These are phyloP conservation scores for Nixonia krombeini DNA, from an alignment of 1,140 invertebrate species.

Conservation along the genomic window DNA sequence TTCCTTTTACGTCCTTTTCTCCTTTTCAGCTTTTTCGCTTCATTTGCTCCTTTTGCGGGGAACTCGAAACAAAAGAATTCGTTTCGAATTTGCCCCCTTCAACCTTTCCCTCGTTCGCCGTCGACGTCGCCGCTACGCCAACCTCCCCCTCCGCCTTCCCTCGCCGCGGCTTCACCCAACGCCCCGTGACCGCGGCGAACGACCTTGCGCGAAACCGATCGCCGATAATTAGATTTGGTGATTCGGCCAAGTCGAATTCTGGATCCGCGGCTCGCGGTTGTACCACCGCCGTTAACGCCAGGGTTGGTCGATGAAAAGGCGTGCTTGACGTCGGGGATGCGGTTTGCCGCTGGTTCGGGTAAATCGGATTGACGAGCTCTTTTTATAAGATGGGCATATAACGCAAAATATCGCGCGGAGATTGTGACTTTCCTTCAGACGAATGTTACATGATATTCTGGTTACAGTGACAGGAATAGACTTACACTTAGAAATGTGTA, in stretches of 20 bases:
- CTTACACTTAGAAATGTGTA: too few relatives aligned
- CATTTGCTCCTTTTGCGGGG: constrained; percentile 62
- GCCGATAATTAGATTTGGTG: constrained; percentile 39
- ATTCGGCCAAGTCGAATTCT: constrained; percentile 22
- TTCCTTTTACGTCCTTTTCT: constrained; percentile 17
- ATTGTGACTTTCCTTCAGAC: too few relatives aligned
- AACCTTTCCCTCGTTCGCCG: constrained; percentile 31
- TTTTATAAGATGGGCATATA: too few relatives aligned
- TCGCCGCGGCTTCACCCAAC: constrained; percentile 17
- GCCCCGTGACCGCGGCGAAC: constrained; percentile 14
- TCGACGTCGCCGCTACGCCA: constrained; percentile 5
- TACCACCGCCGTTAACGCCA: too few relatives aligned
- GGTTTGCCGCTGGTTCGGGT: too few relatives aligned
- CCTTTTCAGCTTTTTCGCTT: constrained; percentile 6
- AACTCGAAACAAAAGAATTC: constrained; percentile 69
- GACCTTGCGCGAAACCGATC: constrained; percentile 37
- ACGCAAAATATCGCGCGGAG: too few relatives aligned
- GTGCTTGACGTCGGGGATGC: too few relatives aligned
- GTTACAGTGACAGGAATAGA: too few relatives aligned
- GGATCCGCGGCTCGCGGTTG: constrained; percentile 20
- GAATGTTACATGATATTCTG: too few relatives aligned
- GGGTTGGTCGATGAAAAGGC: too few relatives aligned
- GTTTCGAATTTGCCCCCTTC: constrained; percentile 64
- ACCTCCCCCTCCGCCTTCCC: constrained; percentile 7
- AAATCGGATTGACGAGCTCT: too few relatives aligned